Percentiles rank a stretch among this genome's conserved stretches.
These are phyloP conservation scores for Aphrocallistes beatrix DNA, from an alignment of 37 sponge, comb jelly and placozoan species.

Conservation along the genomic window DNA sequence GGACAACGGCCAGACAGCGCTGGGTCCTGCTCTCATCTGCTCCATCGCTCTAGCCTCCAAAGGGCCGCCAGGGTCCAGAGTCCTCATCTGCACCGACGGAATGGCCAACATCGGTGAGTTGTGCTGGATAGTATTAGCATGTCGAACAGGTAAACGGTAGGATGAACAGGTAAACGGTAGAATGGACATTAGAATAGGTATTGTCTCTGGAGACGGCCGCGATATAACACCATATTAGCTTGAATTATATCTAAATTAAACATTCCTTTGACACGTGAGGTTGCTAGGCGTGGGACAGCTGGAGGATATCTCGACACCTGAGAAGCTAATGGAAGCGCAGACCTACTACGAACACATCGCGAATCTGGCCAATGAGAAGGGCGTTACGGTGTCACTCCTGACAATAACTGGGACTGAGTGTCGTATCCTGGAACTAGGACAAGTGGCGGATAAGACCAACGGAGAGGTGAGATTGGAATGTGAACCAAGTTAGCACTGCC, in stretches of 20 bases:
- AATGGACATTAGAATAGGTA: too few relatives aligned
- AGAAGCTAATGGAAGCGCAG: slow-evolving; percentile 38
- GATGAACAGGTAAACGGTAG: too few relatives aligned
- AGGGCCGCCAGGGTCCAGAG: slow-evolving; percentile 57
- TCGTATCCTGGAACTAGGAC: slow-evolving; percentile 56
- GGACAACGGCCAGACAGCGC: slow-evolving; percentile 71
- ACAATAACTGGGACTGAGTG: slow-evolving; percentile 63
- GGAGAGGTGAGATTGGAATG: slow-evolving; percentile 32
- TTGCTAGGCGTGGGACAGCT: slow-evolving; percentile 23
- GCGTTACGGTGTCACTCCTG: slow-evolving; percentile 63
- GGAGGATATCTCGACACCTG: slow-evolving; percentile 29
- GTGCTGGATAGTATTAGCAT: too few relatives aligned
- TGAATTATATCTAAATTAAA: too few relatives aligned
- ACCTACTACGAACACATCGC: slow-evolving; percentile 66
- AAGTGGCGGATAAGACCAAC: slow-evolving; percentile 66
- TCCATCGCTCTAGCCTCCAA: slow-evolving; percentile 51
- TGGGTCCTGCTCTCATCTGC: slow-evolving; percentile 63
- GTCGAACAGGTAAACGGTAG: too few relatives aligned
- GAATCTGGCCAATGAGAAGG: slow-evolving; percentile 48
- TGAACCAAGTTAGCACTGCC: too few relatives aligned
- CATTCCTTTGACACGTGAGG: too few relatives aligned
- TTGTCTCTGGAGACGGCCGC: too few relatives aligned
- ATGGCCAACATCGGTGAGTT: slow-evolving; percentile 65
- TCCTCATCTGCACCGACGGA: slow-evolving; percentile 78
- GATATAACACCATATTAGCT: too few relatives aligned